Base-by-base conservation (phyloP, 2,888 invertebrate species). In the Drosophila quasianomalipes region DNA sequence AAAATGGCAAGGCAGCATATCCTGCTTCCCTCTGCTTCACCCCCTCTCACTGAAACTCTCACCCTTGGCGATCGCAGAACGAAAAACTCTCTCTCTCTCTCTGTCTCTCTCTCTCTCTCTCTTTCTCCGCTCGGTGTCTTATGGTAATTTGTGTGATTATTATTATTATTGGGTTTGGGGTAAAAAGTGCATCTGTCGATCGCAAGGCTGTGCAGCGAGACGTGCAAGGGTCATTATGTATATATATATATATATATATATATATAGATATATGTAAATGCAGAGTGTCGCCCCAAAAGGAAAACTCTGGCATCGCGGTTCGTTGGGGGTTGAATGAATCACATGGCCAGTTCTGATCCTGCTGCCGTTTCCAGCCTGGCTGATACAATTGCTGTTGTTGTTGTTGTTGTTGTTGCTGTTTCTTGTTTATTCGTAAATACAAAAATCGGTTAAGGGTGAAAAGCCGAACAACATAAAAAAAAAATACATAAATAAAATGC, bases 121-220 rank as follows among this genome's bases (percentile, higher is more conserved):
- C 61, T 49, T 53, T 60, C 65, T 33, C 53, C 41, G n/a, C 53
- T 52, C 26, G 53, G 72, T 86, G 87, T 85, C 90, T 78, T 91
- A 86, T 86, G 90, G 91, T 91, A 86, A 91, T 86, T 89, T 90
- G 72, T 69, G 80, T 85, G 76, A 81, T 77, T 76, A 90, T 86
- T 77, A 72, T 78, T 47, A 47, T 47, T 47, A 16, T 26, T 26
- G 7, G 16, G 75, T 70, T 76, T 77, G 67, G 70, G 79, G 79
- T 72, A 67, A 71, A 80, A 85, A 89, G 66, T 86, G 86, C 86
- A 86, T 86, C 86, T 86, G 86, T 84, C 75, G 82, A 57, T 65
- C 59, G 63, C 31, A 33, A 52, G 28, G 28, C 37, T 76, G 91
- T 79, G 81, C 89, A 87, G 74, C 83, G 85, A 77, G 61, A 91